Conservation (phyloP, 2,797 vertebrate species). For the Ctenopoma kingsleyae region DNA sequence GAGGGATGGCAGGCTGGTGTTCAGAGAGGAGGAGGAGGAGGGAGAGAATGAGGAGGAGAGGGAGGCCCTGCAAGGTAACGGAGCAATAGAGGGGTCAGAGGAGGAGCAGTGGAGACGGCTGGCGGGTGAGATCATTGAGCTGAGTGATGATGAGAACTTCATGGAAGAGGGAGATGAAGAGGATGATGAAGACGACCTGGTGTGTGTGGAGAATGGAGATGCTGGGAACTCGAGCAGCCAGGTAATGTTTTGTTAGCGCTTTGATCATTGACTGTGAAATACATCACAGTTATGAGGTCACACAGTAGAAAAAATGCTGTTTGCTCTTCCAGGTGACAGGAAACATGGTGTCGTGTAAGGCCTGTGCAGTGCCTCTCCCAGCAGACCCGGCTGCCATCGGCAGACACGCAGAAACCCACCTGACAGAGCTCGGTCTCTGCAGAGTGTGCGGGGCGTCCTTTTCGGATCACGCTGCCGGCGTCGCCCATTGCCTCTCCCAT, state of each 20-base stretch:
- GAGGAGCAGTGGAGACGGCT: constrained; percentile 80
- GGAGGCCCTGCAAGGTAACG: constrained; percentile 44
- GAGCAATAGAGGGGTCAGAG: constrained; percentile 45
- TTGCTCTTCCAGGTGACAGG: constrained; percentile 56
- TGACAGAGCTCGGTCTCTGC: constrained; percentile 91
- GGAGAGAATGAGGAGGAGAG: constrained; percentile 64
- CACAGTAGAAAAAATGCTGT: neutral
- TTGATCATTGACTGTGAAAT: neutral
- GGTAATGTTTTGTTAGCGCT: constrained; percentile 41
- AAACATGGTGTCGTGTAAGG: constrained; percentile 84
- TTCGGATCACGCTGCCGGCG: constrained; percentile 85
- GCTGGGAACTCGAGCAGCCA: constrained; percentile 74
- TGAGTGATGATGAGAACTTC: constrained; percentile 90
- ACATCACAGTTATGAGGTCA: neutral
- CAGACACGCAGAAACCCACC: constrained; percentile 90
- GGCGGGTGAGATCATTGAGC: constrained; percentile 83
- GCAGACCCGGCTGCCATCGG: constrained; percentile 89
- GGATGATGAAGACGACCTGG: constrained; percentile 89
- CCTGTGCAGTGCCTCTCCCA: constrained; percentile 88
- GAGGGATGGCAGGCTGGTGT: constrained; percentile 77
- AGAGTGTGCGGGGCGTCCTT: constrained; percentile 91
- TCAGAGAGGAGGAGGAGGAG: constrained; percentile 82
- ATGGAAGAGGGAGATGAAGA: constrained; percentile 93
- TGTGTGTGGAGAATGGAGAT: constrained; percentile 91
- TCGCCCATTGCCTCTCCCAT: constrained; percentile 91